Evolutionary conservation across 2,113 vertebrate species (phyloP).

Genomic region (Labeo rohita): DNA sequence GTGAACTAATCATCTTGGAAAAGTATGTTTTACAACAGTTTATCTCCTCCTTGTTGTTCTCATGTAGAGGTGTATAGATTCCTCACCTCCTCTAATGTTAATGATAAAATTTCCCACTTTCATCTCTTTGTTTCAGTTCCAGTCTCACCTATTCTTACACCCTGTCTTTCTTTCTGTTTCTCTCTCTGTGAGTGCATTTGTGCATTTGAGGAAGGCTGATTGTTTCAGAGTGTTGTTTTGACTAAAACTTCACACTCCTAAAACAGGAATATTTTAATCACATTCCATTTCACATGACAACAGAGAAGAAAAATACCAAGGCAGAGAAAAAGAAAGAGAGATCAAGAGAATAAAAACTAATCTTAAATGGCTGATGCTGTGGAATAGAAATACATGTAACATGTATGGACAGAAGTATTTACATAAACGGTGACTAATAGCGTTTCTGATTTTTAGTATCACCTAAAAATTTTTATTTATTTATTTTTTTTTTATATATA

Average conservation of each 20-base stretch:
- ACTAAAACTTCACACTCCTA: background rate
- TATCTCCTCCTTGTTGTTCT: slow-evolving; percentile 11
- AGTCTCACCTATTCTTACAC: background rate
- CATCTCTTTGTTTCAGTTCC: background rate
- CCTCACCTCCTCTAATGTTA: background rate
- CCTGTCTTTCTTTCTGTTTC: background rate
- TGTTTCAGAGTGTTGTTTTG: background rate
- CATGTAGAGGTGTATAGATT: background rate
- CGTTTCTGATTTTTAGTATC: background rate
- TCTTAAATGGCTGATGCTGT: background rate
- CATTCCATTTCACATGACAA: background rate
- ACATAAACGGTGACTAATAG: background rate
- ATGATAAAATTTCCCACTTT: too few relatives aligned
- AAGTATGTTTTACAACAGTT: slow-evolving; percentile 5
- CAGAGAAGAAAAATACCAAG: background rate
- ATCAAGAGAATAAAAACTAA: background rate
- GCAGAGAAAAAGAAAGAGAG: background rate
- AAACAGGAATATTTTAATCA: background rate
- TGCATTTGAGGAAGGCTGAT: background rate
- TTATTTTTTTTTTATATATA: too few relatives aligned
- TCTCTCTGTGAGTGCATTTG: background rate
- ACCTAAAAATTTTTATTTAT: too few relatives aligned
- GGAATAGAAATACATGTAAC: background rate
- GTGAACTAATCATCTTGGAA: slow-evolving; percentile 6
- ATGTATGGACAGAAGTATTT: background rate